These are phyloP conservation scores for Anas georgica DNA, from an alignment of 2,797 vertebrate genomes.

Conservation along the genomic window DNA sequence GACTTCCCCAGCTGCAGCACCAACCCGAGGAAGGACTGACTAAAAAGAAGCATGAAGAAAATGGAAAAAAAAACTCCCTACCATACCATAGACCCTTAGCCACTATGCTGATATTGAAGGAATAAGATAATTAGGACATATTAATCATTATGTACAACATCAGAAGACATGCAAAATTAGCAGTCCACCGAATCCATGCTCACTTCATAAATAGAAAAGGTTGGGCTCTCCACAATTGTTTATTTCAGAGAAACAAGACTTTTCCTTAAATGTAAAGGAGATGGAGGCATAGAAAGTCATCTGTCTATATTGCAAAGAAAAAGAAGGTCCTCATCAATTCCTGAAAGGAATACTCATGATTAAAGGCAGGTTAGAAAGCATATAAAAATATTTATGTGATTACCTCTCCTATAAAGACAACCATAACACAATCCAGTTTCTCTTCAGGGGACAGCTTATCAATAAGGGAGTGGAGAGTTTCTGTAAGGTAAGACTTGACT, in stretches of 20 bases:
- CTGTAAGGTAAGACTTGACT: constrained; percentile 96
- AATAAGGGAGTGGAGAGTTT: constrained; percentile 96
- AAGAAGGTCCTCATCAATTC: not conserved
- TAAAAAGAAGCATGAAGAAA: not conserved
- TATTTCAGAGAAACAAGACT: not conserved
- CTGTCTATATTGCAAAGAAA: not conserved
- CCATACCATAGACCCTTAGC: not conserved
- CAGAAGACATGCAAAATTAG: not conserved
- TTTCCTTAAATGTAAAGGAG: not conserved
- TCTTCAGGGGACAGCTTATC: constrained; percentile 96
- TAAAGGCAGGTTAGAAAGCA: not conserved
- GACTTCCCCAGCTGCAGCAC: not conserved
- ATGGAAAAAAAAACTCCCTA: not conserved
- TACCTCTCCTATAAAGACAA: constrained; percentile 98
- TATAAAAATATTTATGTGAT: constrained; percentile 54
- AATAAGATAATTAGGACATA: not conserved
- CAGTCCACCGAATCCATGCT: not conserved
- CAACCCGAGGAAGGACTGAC: not conserved
- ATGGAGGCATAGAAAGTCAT: not conserved
- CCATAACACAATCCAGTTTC: constrained; percentile 95
- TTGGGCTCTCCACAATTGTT: not conserved
- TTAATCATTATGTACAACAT: not conserved
- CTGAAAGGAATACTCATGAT: not conserved
- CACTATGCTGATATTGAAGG: not conserved
- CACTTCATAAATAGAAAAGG: not conserved